Conservation (phyloP, 2,888 invertebrate species). For the Diarsia brunnea region DNA sequence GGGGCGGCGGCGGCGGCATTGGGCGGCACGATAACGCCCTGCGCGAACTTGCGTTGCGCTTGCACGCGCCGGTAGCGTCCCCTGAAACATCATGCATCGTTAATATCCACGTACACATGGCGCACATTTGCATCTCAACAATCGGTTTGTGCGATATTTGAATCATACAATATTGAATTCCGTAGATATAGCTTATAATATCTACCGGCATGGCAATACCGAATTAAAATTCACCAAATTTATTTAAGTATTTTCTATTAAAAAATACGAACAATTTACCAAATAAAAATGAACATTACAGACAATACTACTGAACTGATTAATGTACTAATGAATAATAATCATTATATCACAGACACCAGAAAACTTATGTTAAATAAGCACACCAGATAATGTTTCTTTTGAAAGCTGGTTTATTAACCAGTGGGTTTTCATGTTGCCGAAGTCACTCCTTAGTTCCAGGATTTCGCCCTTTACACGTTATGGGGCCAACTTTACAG, state of each 20-base stretch:
- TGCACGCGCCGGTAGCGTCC: conserved; percentile 62
- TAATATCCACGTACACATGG: neutral
- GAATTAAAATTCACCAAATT: neutral
- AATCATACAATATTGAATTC: neutral
- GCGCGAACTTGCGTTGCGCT: conserved; percentile 80
- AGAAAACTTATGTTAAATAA: no score
- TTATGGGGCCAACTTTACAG: conserved; percentile 1
- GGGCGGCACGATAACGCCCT: conserved; percentile 73
- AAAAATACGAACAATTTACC: no score
- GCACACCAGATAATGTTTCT: no score
- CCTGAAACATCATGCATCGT: conserved; percentile 39
- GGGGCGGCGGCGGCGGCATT: neutral
- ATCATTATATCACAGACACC: no score
- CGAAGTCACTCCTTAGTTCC: conserved; percentile 1
- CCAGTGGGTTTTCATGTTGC: neutral
- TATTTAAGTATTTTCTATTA: no score
- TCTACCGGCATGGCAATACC: neutral
- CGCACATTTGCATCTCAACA: neutral
- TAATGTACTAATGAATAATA: no score
- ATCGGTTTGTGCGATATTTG: neutral
- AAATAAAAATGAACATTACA: no score
- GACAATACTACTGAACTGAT: no score
- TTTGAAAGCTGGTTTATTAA: no score
- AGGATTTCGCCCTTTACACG: neutral
- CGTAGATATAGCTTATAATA: neutral